A percentile compares a stretch with the other conserved stretches of the same genome.
Evolutionary conservation across 2,797 vertebrate species (phyloP).

Genomic region (Saxicola maurus): DNA sequence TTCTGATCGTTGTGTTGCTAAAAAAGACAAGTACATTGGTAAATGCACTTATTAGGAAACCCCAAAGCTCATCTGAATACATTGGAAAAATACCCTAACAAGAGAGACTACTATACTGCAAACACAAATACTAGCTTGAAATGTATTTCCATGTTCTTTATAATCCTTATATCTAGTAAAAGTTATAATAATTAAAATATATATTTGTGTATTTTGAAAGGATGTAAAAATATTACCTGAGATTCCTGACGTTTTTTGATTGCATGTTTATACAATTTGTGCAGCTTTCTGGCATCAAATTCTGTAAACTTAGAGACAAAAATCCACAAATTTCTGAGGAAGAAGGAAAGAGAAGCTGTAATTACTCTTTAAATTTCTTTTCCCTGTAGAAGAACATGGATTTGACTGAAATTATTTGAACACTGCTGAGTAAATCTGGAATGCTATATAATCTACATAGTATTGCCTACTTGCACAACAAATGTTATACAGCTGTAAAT

Average conservation of each 20-base stretch:
- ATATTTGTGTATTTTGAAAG: not conserved
- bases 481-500: not conserved
- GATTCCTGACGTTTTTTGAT: conserved; percentile 97
- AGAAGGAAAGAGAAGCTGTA: conserved; percentile 12
- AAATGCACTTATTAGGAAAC: not conserved
- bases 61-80: not conserved
- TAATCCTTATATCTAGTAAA: not conserved
- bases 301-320: conserved; percentile 99
- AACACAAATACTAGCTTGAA: not conserved
- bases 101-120: not conserved
- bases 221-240: conserved; percentile 76
- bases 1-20: conserved; percentile 88
- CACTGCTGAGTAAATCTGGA: not conserved
- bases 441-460: not conserved
- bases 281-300: conserved; percentile 96
- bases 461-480: not conserved
- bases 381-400: not conserved
- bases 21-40: conserved; percentile 37
- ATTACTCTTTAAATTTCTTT: not conserved
- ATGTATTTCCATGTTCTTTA: not conserved
- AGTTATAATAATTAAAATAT: not conserved
- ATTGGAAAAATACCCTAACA: not conserved
- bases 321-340: conserved; percentile 94
- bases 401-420: not conserved
- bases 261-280: conserved; percentile 97